phyloP scores from a whole-genome alignment of 2,888 invertebrate genomes.

The Chymomyza amoena region DNA sequence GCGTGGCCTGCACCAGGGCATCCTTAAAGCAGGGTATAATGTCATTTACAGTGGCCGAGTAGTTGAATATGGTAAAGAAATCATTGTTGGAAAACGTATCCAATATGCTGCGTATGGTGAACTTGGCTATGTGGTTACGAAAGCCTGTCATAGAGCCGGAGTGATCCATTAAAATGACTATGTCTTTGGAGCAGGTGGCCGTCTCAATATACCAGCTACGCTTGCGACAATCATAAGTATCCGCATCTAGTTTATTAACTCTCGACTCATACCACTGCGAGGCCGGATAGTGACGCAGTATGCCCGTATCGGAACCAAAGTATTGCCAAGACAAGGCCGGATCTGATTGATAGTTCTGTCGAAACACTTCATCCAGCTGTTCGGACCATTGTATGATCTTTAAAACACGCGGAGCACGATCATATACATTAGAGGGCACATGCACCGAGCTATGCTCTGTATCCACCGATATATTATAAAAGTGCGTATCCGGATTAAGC shows the following conservation, averaged over 20 bases:
- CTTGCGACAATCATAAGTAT: conserved; percentile 95
- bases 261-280: conserved; percentile 82
- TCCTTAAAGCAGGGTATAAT: conserved; percentile 92
- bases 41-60: conserved; percentile 85
- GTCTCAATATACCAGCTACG: conserved; percentile 98
- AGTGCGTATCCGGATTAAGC: conserved; percentile 87
- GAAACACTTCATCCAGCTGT: conserved; percentile 89
- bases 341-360: conserved; percentile 91
- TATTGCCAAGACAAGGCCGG: conserved; percentile 98
- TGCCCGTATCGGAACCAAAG: conserved; percentile 96
- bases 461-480: conserved; percentile 90
- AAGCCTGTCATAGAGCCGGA: conserved; percentile 98
- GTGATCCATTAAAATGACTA: conserved; percentile 95
- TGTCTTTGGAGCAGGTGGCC: conserved; percentile 97
- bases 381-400: conserved; percentile 95
- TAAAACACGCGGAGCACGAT: conserved; percentile 84
- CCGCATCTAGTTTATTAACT: conserved; percentile 80
- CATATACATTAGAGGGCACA: conserved; percentile 96
- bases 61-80: conserved; percentile 94
- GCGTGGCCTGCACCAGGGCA: conserved; percentile 91
- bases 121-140: conserved; percentile 86
- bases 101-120: conserved; percentile 92
- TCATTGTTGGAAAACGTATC: conserved; percentile 99
- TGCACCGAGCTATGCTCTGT: conserved; percentile 92
- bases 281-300: conserved; percentile 94